A percentile compares a stretch with the other conserved stretches of the same genome.
phyloP scores from a whole-genome alignment of 2,797 vertebrate species.

The Brachyalestes nurse region DNA sequence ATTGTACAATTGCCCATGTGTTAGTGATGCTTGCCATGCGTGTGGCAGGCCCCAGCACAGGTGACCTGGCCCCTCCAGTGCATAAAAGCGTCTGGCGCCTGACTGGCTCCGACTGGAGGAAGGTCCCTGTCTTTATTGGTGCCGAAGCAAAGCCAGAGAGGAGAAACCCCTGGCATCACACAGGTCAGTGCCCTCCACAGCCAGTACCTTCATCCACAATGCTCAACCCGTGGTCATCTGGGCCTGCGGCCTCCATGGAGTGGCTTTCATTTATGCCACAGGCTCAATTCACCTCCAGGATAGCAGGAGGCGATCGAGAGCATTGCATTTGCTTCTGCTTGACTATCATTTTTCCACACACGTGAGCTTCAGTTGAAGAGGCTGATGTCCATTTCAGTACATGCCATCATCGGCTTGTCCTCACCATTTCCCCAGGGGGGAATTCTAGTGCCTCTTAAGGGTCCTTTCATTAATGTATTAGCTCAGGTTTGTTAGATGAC shows the following conservation, averaged over 20 bases:
- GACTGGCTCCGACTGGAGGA: slow-evolving; percentile 53
- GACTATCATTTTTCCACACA: background rate
- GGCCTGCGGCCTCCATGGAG: slow-evolving; percentile 22
- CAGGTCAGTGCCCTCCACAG: slow-evolving; percentile 54
- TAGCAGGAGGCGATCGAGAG: slow-evolving; percentile 30
- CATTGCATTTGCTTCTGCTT: slow-evolving; percentile 21
- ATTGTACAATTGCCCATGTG: slow-evolving; percentile 32
- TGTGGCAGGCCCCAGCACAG: slow-evolving; percentile 47
- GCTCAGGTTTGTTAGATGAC: background rate
- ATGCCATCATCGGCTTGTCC: background rate
- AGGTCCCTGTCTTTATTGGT: slow-evolving; percentile 52
- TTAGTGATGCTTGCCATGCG: slow-evolving; percentile 47
- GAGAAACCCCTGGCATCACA: slow-evolving; percentile 54
- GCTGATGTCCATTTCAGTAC: background rate
- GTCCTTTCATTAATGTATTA: background rate
- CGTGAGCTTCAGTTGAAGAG: background rate
- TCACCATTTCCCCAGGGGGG: background rate
- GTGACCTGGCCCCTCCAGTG: slow-evolving; percentile 45
- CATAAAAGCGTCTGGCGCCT: slow-evolving; percentile 52
- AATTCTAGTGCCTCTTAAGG: background rate
- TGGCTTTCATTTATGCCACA: slow-evolving; percentile 26
- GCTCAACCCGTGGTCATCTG: slow-evolving; percentile 24
- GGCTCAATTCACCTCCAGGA: slow-evolving; percentile 41
- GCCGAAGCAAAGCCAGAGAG: slow-evolving; percentile 55
- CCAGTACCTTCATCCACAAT: slow-evolving; percentile 34